These are phyloP conservation scores for Eremobia ochroleuca DNA, from an alignment of 2,888 invertebrate genomes.

Conservation along the genomic window DNA sequence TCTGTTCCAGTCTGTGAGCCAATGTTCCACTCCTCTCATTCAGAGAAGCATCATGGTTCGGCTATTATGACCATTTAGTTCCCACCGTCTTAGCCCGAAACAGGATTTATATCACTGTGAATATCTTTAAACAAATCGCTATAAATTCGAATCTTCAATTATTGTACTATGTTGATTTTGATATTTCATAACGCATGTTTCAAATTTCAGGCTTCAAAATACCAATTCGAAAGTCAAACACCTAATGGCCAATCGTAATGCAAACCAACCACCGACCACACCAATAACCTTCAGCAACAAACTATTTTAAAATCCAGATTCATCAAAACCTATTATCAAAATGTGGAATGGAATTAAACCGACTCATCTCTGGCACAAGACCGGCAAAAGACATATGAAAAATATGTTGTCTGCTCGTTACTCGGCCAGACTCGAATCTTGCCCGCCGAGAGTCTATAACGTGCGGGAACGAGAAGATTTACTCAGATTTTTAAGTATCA, in stretches of 20 bases:
- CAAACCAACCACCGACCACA: neutral
- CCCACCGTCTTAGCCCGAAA: neutral
- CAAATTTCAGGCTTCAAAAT: conserved; percentile 33
- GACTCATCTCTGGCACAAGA: conserved; percentile 78
- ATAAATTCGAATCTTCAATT: neutral
- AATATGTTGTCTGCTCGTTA: conserved; percentile 65
- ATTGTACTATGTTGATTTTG: neutral
- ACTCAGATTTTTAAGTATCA: conserved; percentile 1
- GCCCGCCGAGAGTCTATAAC: conserved; percentile 32
- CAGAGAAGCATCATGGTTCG: neutral
- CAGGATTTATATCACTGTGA: neutral
- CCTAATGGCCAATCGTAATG: conserved; percentile 6
- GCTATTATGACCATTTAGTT: neutral
- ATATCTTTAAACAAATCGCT: neutral
- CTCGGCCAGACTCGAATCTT: conserved; percentile 32
- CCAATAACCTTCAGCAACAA: neutral
- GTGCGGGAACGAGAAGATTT: conserved; percentile 59
- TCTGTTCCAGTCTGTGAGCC: neutral
- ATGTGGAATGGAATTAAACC: conserved; percentile 80
- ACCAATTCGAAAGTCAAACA: neutral
- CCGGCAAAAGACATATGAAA: conserved; percentile 73
- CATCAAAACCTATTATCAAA: neutral
- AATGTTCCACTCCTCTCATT: neutral
- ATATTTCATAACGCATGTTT: neutral
- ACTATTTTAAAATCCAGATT: neutral